Conservation (phyloP, 1,140 invertebrate genomes). For the Acromyrmex echinatior region DNA sequence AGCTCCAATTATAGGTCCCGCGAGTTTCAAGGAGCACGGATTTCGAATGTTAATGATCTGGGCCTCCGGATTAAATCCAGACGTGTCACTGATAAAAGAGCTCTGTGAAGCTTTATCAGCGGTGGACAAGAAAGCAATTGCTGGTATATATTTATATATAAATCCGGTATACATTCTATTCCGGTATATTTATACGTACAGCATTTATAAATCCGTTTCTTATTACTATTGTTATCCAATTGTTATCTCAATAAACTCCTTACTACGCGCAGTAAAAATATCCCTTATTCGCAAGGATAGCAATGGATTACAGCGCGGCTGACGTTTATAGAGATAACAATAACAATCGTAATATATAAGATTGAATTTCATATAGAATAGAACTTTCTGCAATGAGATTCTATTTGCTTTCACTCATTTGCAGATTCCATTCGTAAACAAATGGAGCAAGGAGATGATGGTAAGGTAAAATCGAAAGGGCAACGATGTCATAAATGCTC, state of each 20-base stretch:
- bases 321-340: conserved; percentile 25
- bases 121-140: conserved; percentile 89
- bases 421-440: conserved; percentile 85
- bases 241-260: conserved; percentile 7
- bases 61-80: conserved; percentile 89
- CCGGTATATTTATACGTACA: no score
- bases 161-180: no score
- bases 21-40: conserved; percentile 92
- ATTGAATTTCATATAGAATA: conserved; percentile 21
- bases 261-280: background rate
- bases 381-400: background rate
- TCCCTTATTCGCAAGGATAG: background rate
- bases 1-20: conserved; percentile 87
- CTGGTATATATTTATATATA: conserved; percentile 80
- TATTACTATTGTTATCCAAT: background rate
- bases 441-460: conserved; percentile 85
- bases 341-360: conserved; percentile 3
- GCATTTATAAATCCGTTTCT: background rate
- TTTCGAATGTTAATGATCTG: conserved; percentile 91
- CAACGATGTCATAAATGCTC: conserved; percentile 82
- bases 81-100: conserved; percentile 89
- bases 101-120: conserved; percentile 89
- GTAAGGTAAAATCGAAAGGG: conserved; percentile 81
- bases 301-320: conserved; percentile 4
- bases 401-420: conserved; percentile 59